phyloP scores from a whole-genome alignment of 2,113 vertebrate genomes.

The Pedionomus torquatus region DNA sequence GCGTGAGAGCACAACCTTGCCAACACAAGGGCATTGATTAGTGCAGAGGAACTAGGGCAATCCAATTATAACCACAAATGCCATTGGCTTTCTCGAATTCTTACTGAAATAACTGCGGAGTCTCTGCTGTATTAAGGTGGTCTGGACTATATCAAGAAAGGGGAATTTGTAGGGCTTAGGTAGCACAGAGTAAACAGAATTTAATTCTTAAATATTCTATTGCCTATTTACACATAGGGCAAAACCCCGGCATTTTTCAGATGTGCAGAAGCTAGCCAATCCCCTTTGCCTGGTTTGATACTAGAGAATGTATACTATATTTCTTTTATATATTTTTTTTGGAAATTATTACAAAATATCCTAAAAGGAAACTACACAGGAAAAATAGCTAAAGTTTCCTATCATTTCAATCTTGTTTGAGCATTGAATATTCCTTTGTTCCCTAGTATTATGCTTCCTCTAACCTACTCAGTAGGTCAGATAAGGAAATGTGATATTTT shows the following conservation, averaged over 20 bases:
- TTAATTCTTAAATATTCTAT: background rate
- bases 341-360: slow-evolving; percentile 8
- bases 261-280: background rate
- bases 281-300: background rate
- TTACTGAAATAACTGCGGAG: slow-evolving; percentile 24
- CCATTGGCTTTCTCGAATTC: slow-evolving; percentile 40
- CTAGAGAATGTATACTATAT: background rate
- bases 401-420: slow-evolving; percentile 78
- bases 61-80: slow-evolving; percentile 64
- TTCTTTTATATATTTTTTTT: background rate
- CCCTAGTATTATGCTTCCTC: slow-evolving; percentile 80
- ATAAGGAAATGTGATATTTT: slow-evolving; percentile 78
- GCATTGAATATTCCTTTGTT: slow-evolving; percentile 75
- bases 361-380: slow-evolving; percentile 1
- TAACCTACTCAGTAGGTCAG: slow-evolving; percentile 67
- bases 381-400: slow-evolving; percentile 56
- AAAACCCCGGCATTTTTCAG: background rate
- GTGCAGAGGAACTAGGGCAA: slow-evolving; percentile 64
- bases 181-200: background rate
- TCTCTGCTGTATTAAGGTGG: slow-evolving; percentile 57
- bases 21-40: slow-evolving; percentile 61
- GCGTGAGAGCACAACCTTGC: slow-evolving; percentile 57
- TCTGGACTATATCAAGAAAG: background rate
- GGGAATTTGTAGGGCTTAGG: background rate
- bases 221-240: background rate